Percentiles rank a stretch among this genome's conserved stretches.
Evolutionary conservation across 2,113 vertebrate genomes (phyloP).

Genomic region (Oryzias javanicus): DNA sequence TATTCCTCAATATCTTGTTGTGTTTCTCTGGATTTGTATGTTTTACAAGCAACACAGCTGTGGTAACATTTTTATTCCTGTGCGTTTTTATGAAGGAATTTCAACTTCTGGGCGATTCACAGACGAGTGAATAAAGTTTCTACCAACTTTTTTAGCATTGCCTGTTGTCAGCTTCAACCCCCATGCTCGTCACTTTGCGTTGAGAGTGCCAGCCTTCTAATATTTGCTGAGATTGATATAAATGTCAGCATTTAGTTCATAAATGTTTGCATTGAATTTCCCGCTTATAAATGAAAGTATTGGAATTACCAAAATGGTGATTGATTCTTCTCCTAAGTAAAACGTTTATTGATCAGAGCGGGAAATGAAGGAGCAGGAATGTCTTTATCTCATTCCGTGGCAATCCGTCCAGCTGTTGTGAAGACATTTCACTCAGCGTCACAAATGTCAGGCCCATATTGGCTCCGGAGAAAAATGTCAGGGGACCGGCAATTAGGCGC

Average conservation of each 20-base stretch:
- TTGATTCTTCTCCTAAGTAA: neutral
- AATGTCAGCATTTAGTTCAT: no score
- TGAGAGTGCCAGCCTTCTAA: no score
- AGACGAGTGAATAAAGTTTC: no score
- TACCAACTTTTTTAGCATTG: no score
- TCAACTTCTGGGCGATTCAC: no score
- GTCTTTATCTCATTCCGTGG: neutral
- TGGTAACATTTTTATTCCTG: neutral
- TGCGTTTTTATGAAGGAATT: constrained; percentile 7
- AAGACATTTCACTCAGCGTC: constrained; percentile 1
- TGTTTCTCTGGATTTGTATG: constrained; percentile 23
- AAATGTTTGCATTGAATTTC: neutral
- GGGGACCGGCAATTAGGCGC: neutral
- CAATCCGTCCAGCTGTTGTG: neutral
- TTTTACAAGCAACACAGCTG: constrained; percentile 9
- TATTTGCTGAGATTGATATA: no score
- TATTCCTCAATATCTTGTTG: constrained; percentile 37
- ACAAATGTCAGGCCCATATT: constrained; percentile 9
- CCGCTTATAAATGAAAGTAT: neutral
- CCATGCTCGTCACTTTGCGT: no score
- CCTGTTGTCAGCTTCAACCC: no score
- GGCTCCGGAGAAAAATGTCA: constrained; percentile 1
- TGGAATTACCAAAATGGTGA: neutral
- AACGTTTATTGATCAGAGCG: neutral
- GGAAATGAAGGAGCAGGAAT: neutral